A percentile compares a stretch with the other conserved stretches of the same genome.
Evolutionary conservation across 2,797 vertebrate species (phyloP).

Genomic region (Vespertilio murinus): DNA sequence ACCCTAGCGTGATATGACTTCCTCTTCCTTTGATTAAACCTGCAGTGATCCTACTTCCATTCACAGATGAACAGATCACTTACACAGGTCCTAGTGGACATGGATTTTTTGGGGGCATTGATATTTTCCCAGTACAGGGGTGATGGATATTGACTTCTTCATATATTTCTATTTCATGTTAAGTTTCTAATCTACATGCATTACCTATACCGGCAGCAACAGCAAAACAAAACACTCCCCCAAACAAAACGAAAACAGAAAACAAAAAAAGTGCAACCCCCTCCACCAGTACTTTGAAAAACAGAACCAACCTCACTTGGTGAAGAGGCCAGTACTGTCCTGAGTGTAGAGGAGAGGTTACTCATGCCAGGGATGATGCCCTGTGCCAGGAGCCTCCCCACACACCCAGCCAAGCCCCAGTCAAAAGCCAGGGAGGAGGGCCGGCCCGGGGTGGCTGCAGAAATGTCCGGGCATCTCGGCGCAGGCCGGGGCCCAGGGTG

Average conservation of each 20-base stretch:
- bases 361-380: neutral
- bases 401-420: neutral
- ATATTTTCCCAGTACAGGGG: too few species aligned
- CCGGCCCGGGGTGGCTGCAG: neutral
- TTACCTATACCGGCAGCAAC: neutral
- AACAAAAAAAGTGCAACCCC: neutral
- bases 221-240: neutral
- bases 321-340: neutral
- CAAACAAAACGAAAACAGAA: neutral
- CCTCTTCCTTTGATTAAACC: neutral
- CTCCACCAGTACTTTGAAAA: neutral
- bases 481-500: neutral
- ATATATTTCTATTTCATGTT: neutral
- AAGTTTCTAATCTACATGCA: neutral
- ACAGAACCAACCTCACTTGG: neutral
- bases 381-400: neutral
- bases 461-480: neutral
- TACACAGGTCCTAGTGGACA: neutral
- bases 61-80: neutral
- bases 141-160: too few species aligned
- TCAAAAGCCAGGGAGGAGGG: neutral
- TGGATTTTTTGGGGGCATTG: neutral
- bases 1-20: neutral
- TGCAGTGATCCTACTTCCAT: neutral
- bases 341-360: neutral